These are phyloP conservation scores for Corythornis cristatus DNA, from an alignment of 2,113 vertebrate genomes.

Conservation along the genomic window DNA sequence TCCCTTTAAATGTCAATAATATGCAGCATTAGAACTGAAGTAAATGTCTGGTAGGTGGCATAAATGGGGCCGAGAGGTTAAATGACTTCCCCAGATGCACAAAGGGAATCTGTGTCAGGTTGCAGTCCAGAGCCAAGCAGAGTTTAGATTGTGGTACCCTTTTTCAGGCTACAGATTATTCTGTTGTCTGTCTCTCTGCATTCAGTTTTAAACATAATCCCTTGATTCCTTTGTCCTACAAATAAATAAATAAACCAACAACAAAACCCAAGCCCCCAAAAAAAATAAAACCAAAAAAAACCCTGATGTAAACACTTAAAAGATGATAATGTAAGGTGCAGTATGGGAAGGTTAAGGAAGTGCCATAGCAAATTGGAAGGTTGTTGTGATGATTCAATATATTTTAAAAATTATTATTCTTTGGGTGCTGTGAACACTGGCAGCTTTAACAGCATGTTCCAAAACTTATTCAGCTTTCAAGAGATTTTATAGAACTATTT, in stretches of 20 bases:
- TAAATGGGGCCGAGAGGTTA: neutral
- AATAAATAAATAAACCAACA: accelerated
- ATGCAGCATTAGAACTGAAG: neutral
- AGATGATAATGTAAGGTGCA: neutral
- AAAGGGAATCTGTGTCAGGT: neutral
- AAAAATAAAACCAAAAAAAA: neutral
- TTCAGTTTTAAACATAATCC: neutral
- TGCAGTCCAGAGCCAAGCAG: neutral
- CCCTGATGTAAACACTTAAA: neutral
- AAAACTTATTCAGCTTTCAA: neutral
- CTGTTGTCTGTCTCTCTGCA: neutral
- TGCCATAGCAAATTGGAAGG: neutral
- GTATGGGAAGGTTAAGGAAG: neutral
- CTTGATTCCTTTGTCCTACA: neutral
- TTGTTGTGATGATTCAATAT: neutral
- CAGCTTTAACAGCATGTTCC: neutral
- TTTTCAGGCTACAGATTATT: neutral
- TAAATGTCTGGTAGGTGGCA: neutral
- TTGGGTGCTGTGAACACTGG: neutral
- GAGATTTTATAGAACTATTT: neutral
- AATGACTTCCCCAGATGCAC: neutral
- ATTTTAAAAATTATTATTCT: neutral
- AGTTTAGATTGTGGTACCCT: neutral
- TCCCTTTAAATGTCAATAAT: neutral
- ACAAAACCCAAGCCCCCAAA: neutral